Conservation (phyloP, 1,140 invertebrate genomes). For the Rhysida immarginata region DNA sequence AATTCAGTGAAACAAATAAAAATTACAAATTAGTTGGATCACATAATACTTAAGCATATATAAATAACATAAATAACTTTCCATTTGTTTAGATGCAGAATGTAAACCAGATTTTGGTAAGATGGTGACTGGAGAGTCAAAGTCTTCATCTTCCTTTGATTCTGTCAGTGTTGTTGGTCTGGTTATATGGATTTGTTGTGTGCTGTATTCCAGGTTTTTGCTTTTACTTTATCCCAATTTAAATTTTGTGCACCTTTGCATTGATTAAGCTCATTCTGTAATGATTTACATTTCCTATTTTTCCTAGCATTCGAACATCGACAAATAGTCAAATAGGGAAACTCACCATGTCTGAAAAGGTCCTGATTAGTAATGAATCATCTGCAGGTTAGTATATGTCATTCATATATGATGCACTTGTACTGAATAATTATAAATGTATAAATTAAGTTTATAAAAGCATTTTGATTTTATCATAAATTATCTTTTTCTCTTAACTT, state of each 20-base stretch:
- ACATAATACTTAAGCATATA: too few relatives aligned
- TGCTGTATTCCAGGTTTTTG: conserved; percentile 68
- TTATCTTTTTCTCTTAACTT: too few relatives aligned
- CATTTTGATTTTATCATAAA: too few relatives aligned
- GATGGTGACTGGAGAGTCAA: conserved; percentile 21
- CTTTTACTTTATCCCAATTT: not conserved
- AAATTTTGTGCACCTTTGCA: not conserved
- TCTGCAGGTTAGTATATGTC: not conserved
- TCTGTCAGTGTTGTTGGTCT: conserved; percentile 78
- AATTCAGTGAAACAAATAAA: too few relatives aligned
- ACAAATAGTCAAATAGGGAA: conserved; percentile 48
- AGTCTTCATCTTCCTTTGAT: conserved; percentile 40
- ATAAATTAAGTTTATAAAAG: too few relatives aligned
- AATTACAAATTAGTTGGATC: too few relatives aligned
- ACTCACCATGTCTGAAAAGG: conserved; percentile 56
- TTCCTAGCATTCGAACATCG: conserved; percentile 39
- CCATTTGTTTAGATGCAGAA: too few relatives aligned
- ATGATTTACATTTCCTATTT: conserved; percentile 1
- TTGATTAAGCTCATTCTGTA: not conserved
- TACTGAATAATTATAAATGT: too few relatives aligned
- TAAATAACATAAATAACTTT: too few relatives aligned
- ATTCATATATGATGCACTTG: too few relatives aligned
- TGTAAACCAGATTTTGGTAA: conserved; percentile 51
- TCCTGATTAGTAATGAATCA: conserved; percentile 49
- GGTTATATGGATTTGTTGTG: conserved; percentile 83